These are phyloP conservation scores for Spatulosminthurus flaviceps DNA, from an alignment of 2,888 invertebrate genomes.

Conservation along the genomic window DNA sequence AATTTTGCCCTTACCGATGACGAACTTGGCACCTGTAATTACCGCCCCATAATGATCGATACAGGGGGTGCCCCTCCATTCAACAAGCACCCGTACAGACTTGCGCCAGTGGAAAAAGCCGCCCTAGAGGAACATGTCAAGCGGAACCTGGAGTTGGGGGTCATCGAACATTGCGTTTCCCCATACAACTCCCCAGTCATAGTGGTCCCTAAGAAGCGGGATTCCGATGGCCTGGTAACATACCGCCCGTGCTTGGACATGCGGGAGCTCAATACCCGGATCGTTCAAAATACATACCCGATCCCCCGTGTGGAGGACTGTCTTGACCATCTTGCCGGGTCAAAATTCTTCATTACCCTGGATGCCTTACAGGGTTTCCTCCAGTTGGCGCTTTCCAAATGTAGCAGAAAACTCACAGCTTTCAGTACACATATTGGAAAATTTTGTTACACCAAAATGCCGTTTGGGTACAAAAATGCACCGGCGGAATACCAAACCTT, in stretches of 20 bases:
- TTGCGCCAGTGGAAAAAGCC: too few relatives aligned
- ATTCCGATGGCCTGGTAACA: background rate
- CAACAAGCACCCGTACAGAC: too few relatives aligned
- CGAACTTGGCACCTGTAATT: background rate
- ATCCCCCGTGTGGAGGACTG: constrained; percentile 49
- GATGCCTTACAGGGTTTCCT: constrained; percentile 43
- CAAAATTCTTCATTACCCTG: constrained; percentile 40
- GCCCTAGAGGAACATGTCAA: background rate
- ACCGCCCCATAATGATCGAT: background rate
- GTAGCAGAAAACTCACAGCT: constrained; percentile 24
- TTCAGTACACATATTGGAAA: constrained; percentile 28
- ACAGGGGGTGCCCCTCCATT: background rate
- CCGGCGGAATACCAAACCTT: background rate
- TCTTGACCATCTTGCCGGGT: constrained; percentile 41
- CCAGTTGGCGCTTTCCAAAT: constrained; percentile 19
- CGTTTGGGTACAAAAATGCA: constrained; percentile 21
- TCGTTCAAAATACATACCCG: constrained; percentile 38
- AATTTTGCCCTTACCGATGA: background rate
- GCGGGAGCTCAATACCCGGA: background rate
- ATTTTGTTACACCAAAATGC: background rate
- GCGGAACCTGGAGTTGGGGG: constrained; percentile 61
- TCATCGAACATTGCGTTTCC: constrained; percentile 63
- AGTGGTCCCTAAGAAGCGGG: constrained; percentile 64
- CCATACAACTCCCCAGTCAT: constrained; percentile 66
- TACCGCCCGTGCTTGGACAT: background rate